A percentile compares a stretch with the other conserved stretches of the same genome.
Conservation (phyloP, 2,888 invertebrate genomes). For the Catocala nupta region DNA sequence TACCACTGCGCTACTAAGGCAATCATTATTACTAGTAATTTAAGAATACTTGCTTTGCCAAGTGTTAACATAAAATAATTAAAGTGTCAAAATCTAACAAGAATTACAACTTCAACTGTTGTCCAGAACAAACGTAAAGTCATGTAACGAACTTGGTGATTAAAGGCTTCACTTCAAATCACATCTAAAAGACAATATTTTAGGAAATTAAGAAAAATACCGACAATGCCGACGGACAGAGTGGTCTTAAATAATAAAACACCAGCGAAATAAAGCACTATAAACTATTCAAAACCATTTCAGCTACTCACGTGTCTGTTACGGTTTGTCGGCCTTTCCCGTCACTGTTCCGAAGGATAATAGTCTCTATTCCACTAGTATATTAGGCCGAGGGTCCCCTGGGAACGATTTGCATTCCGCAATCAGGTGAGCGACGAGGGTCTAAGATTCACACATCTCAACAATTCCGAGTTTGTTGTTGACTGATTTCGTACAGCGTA, state of each 20-base stretch:
- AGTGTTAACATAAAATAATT: too few species aligned
- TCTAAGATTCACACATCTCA: constrained; percentile 68
- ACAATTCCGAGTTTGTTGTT: constrained; percentile 66
- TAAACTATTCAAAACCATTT: constrained; percentile 71
- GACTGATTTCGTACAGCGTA: constrained; percentile 62
- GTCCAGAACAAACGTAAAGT: too few species aligned
- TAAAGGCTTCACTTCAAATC: constrained; percentile 26
- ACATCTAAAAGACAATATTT: constrained; percentile 35
- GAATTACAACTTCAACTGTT: too few species aligned
- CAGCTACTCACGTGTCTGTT: constrained; percentile 66
- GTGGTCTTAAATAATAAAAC: constrained; percentile 62
- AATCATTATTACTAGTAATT: too few species aligned
- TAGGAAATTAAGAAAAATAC: constrained; percentile 54
- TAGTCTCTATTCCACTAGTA: constrained; percentile 62
- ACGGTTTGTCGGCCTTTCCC: constrained; percentile 57
- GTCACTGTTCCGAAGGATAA: constrained; percentile 56
- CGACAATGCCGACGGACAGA: constrained; percentile 44
- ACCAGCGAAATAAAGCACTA: constrained; percentile 65
- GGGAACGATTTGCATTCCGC: constrained; percentile 70
- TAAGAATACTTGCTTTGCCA: too few species aligned
- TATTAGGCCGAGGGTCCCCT: constrained; percentile 64
- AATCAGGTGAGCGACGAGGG: constrained; percentile 76
- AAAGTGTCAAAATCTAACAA: too few species aligned
- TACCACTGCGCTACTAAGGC: too few species aligned
- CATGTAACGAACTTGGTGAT: too few species aligned